These are phyloP conservation scores for Apteryx owenii DNA, from an alignment of 2,113 vertebrate species.

Conservation along the genomic window DNA sequence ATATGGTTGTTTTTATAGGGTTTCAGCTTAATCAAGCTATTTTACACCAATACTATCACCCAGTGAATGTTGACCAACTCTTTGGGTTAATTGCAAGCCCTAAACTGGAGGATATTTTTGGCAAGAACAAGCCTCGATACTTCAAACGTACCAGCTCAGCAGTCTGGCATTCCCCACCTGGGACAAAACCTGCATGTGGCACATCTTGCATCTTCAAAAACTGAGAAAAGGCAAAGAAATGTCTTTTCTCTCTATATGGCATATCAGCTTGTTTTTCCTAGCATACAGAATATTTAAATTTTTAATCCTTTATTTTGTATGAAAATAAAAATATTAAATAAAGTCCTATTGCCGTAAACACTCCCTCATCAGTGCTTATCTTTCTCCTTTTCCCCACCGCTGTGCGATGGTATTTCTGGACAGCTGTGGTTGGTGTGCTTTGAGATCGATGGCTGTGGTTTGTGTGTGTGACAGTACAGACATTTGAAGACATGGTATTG, in stretches of 20 bases:
- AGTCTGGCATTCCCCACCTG: slow-evolving; percentile 88
- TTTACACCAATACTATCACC: slow-evolving; percentile 88
- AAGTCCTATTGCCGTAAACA: fast-evolving
- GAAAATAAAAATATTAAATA: not conserved
- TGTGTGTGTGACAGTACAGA: too few species aligned
- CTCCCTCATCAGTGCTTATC: fast-evolving
- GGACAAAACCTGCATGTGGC: not conserved
- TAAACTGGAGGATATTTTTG: slow-evolving; percentile 89
- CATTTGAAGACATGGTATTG: fast-evolving
- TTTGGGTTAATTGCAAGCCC: slow-evolving; percentile 85
- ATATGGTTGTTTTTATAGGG: slow-evolving; percentile 62
- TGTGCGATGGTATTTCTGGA: not conserved
- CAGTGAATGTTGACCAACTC: slow-evolving; percentile 75
- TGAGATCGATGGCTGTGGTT: fast-evolving
- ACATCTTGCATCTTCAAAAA: slow-evolving; percentile 56
- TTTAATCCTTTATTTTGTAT: not conserved
- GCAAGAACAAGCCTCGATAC: slow-evolving; percentile 92
- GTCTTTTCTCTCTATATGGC: fast-evolving
- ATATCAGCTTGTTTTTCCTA: not conserved
- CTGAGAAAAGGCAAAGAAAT: not conserved
- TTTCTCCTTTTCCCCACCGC: fast-evolving
- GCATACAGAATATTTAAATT: not conserved
- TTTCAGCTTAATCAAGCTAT: slow-evolving; percentile 83
- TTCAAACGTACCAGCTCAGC: slow-evolving; percentile 97
- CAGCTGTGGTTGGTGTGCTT: not conserved